Percentiles rank a stretch among this genome's conserved stretches.
Conservation (phyloP, 2,888 invertebrate genomes). For the Bellardia pandia region DNA sequence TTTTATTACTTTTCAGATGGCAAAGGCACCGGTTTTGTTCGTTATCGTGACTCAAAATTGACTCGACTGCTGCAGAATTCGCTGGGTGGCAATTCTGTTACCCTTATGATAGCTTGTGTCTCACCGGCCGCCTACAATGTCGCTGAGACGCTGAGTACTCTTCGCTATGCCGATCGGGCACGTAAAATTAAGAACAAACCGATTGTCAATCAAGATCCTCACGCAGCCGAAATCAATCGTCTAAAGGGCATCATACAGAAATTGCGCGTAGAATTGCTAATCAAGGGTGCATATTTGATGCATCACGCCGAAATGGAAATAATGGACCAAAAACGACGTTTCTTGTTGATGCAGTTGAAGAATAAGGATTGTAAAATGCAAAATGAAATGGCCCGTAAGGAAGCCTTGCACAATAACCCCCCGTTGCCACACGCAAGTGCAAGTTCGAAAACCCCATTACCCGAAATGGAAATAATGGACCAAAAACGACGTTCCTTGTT, state of each 20-base stretch:
- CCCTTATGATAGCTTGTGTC: conserved; percentile 97
- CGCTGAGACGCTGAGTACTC: conserved; percentile 94
- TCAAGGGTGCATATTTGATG: too few relatives aligned
- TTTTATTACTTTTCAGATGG: conserved; percentile 77
- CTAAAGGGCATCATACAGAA: conserved; percentile 90
- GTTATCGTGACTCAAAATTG: conserved; percentile 96
- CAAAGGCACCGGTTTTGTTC: conserved; percentile 88
- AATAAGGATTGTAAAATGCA: conserved; percentile 93
- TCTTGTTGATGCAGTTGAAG: conserved; percentile 90
- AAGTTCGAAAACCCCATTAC: too few relatives aligned
- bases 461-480: conserved; percentile 77
- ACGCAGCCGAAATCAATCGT: conserved; percentile 90
- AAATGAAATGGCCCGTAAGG: conserved; percentile 92
- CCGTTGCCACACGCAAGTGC: too few relatives aligned
- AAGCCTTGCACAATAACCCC: conserved; percentile 90
- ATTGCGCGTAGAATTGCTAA: conserved; percentile 87
- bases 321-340: too few relatives aligned
- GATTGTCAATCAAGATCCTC: conserved; percentile 92
- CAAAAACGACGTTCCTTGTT: conserved; percentile 75
- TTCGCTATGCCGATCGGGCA: conserved; percentile 95
- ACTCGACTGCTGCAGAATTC: conserved; percentile 97
- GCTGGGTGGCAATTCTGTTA: conserved; percentile 96
- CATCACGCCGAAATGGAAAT: too few relatives aligned
- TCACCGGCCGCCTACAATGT: conserved; percentile 95
- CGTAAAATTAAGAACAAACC: conserved; percentile 95